Evolutionary conservation across 1,140 invertebrate genomes (phyloP), one percentile per base, ranked within the genome.

Genomic region (Bombus difficillimus): DNA sequence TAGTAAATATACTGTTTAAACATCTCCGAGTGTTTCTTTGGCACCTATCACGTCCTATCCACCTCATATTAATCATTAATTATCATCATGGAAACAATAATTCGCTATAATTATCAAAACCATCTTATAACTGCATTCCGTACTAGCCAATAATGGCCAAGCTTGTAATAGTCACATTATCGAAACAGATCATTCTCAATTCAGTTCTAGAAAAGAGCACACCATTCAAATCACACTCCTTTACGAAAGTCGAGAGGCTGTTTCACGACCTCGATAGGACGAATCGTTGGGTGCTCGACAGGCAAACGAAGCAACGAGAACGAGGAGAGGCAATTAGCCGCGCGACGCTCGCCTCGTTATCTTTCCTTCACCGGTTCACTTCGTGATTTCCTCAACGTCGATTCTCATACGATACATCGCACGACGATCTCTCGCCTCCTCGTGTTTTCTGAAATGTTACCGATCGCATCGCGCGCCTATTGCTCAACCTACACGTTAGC

Each of bases 291-390:
- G 10, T 41, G 3, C 78, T 80, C 78, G 64, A 69, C 13, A 43
- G 34, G 62, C 57, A 73, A 85, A 71, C 41, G 68, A 85, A 73
- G 18, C 75, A 80, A 47, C 34, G 47, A 22, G 66, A 47, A 41
- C 64, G 64, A 76, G 62, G 62, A 71, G 82, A 80, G 83, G 76
- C 83, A 84, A 84, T 84, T 84, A 84, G 83, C 41, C 22, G 76
- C 77, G 18, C 75, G 53, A 28, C 43, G n/a, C 77, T 28, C n/a
- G 74, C 32, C 39, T 71, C 37, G 76, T 43, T 85, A 66, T 76
- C 81, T 47, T n/a, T 64, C 71, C 41, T 66, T 83, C 59, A 8
- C 41, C 59, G 43, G 34, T 37, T 39, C 13, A 34, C 59, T n/a
- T 66, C 32, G 39, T 39, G 76, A 80, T 78, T 53, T 81, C 69